Conservation (phyloP, 2,113 vertebrate genomes). For the Gorsachius goisagi region DNA sequence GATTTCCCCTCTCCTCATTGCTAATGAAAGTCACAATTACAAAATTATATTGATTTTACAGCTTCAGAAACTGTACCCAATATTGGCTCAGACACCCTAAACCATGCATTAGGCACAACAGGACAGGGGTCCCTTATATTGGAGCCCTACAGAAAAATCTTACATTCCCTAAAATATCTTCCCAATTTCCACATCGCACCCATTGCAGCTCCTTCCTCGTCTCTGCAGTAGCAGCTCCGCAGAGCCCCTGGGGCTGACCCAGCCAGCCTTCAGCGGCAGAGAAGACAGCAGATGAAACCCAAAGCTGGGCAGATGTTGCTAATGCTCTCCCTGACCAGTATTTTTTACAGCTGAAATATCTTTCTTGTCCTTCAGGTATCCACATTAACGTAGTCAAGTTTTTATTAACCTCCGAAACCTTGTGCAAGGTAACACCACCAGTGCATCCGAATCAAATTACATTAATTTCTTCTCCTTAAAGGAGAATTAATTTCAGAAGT, state of each 20-base stretch:
- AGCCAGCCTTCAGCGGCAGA: neutral
- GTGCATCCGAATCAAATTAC: neutral
- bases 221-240: neutral
- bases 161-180: neutral
- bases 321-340: neutral
- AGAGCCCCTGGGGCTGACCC: neutral
- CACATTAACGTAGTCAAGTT: neutral
- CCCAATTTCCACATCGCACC: neutral
- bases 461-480: neutral
- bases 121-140: neutral
- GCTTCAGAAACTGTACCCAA: neutral
- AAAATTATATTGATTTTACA: neutral
- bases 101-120: neutral
- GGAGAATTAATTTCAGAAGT: constrained; percentile 20
- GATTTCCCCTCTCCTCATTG: neutral
- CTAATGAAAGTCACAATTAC: neutral
- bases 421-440: neutral
- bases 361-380: neutral
- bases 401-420: neutral
- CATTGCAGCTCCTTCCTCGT: neutral
- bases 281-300: neutral
- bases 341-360: neutral
- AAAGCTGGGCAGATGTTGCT: neutral
- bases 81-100: neutral
- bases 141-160: neutral